Conservation (phyloP, 2,113 vertebrate genomes). For the Blennius ocellaris region DNA sequence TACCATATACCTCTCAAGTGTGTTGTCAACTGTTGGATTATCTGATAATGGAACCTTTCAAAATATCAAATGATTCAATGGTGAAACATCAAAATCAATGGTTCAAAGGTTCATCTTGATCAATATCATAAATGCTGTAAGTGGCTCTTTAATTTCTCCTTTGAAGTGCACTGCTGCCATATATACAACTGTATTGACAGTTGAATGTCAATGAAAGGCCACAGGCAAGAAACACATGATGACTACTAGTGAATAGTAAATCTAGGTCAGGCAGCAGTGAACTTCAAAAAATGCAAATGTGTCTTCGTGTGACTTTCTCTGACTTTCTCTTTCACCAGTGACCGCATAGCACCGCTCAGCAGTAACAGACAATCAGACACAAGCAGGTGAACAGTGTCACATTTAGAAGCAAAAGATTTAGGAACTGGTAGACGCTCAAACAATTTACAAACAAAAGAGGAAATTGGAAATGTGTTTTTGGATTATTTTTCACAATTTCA, state of each 20-base stretch:
- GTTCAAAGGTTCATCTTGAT: constrained; percentile 27
- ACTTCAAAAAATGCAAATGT: neutral
- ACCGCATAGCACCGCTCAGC: no score
- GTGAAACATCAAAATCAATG: constrained; percentile 8
- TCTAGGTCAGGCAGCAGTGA: neutral
- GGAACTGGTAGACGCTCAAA: no score
- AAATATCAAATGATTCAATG: constrained; percentile 7
- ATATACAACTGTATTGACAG: constrained; percentile 35
- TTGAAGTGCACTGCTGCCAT: constrained; percentile 15
- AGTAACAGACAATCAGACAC: no score
- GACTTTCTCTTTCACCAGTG: neutral
- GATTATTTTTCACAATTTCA: no score
- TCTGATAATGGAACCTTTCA: neutral
- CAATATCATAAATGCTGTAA: constrained; percentile 44
- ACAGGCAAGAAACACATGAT: neutral
- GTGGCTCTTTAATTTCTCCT: constrained; percentile 25
- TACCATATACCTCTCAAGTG: neutral
- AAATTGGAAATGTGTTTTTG: no score
- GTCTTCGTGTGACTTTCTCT: neutral
- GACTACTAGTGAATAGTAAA: constrained; percentile 4
- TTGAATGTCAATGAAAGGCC: constrained; percentile 27
- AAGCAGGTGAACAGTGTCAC: no score
- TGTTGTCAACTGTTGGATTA: neutral
- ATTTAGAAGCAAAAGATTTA: no score
- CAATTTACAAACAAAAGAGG: no score